Conservation (phyloP, 2,113 vertebrate species). For the Centropus unirufus region DNA sequence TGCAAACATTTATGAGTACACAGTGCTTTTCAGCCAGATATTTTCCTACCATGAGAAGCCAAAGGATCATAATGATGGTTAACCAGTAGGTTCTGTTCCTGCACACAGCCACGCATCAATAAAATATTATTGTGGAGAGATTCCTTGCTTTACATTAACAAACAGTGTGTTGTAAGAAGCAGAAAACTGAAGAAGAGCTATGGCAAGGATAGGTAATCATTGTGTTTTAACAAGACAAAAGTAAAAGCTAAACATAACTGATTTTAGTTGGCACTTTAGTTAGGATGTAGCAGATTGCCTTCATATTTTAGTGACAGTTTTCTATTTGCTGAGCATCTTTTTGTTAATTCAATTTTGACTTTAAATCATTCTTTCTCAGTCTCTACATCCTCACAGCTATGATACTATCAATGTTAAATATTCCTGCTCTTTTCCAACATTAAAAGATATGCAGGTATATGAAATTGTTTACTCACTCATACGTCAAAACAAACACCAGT, state of each 20-base stretch:
- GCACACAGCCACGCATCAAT: not conserved
- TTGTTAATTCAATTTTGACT: not conserved
- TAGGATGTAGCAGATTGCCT: not conserved
- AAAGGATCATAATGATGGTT: not conserved
- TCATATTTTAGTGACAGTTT: not conserved
- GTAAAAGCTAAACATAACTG: not conserved
- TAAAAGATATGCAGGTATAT: not conserved
- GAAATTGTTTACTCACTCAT: not conserved
- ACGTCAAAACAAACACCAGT: not conserved
- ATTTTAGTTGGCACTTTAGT: not conserved
- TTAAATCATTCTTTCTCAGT: not conserved
- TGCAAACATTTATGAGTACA: not conserved
- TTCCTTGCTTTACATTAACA: not conserved
- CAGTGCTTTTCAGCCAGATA: not conserved
- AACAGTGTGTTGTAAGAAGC: not conserved
- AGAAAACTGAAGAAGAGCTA: not conserved
- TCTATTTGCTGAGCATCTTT: not conserved
- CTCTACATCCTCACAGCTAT: not conserved
- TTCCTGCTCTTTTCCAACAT: not conserved
- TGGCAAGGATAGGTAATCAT: not conserved
- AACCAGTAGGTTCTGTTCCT: not conserved
- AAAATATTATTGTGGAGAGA: not conserved
- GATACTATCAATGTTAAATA: not conserved
- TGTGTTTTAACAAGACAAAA: not conserved
- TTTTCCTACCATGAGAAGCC: not conserved